phyloP scores from a whole-genome alignment of 2,113 vertebrate genomes.

The Anarhynchus alexandrinus region DNA sequence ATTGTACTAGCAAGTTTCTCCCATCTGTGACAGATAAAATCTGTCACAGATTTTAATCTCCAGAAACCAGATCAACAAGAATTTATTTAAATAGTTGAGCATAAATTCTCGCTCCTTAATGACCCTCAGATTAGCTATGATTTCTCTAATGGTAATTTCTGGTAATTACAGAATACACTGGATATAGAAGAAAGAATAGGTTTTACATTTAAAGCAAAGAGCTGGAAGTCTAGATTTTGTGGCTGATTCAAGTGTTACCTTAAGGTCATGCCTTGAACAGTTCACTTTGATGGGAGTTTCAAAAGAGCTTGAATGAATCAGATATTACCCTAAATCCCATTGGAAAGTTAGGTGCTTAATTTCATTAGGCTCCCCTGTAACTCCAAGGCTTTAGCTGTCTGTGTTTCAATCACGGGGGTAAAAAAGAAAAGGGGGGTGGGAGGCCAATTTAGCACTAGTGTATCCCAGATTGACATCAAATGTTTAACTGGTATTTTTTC shows the following conservation, averaged over 20 bases:
- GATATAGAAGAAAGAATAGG: conserved; percentile 42
- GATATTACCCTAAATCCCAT: not conserved
- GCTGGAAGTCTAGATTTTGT: conserved; percentile 34
- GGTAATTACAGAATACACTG: conserved; percentile 48
- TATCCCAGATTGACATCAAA: not conserved
- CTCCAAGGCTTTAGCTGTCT: not conserved
- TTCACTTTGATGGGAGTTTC: conserved; percentile 49
- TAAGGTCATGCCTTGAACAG: conserved; percentile 44
- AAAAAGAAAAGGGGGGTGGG: not conserved
- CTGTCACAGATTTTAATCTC: conserved; percentile 59
- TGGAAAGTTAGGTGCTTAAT: not conserved
- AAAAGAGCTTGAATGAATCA: conserved; percentile 22
- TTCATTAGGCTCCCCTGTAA: not conserved
- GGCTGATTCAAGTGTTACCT: conserved; percentile 32
- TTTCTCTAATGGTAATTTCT: conserved; percentile 61
- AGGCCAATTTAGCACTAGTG: accelerated
- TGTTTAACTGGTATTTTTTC: not conserved
- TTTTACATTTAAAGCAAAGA: conserved; percentile 20
- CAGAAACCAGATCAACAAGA: conserved; percentile 70
- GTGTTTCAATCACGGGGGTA: not conserved
- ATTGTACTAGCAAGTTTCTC: conserved; percentile 51
- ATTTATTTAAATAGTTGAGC: conserved; percentile 47
- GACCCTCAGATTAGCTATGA: conserved; percentile 1
- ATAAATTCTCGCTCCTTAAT: conserved; percentile 60
- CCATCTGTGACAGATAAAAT: conserved; percentile 65